Base-by-base conservation (phyloP, 2,888 invertebrate genomes). In the Allygus modestus region DNA sequence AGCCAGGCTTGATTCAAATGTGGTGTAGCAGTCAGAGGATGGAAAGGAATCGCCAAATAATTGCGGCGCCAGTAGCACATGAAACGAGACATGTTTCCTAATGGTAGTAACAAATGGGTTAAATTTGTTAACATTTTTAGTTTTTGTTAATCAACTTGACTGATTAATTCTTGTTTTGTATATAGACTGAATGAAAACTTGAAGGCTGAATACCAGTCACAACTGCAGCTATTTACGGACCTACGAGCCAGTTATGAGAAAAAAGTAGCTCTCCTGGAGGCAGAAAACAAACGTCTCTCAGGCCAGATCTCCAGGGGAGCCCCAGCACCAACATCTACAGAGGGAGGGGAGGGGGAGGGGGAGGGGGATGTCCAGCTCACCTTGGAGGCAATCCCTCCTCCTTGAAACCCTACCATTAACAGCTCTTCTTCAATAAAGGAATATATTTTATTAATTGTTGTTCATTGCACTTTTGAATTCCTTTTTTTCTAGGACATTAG, bases 141-240 rank as follows among this genome's bases (percentile, higher is more conserved):
- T 37, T 37, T 9, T 7, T 37, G 4, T 37, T 37, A 9, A 9
- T 37, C 5, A 37, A 37, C 4, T 7, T n/a, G 5, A 37, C 37
- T 37, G 37, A 37, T 37, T 4, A 7, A 37, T 37, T 20, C 73
- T 41, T 73, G 33, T 61, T 75, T 41, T 31, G 0, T 15, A 83
- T 85, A 58, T 81, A 88, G 88, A 82, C 92, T 96, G 85, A 97
- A 96, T 88, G 94, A 94, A 26, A 95, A 96, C 88, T 91, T 97
- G 41, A 94, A 95, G 88, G 92, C 93, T 84, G 96, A 97, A 90
- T 96, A 97, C 88, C 94, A 95, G 88, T 94, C 94, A 4, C 96
- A 97, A 89, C 91, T 96, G 28, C 92, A 92, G 54, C 92, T 96
- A 81, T 96, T 96, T 89, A 91, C 94, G 92, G 93, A 94, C 89